Conservation (phyloP, 2,113 vertebrate genomes). For the Columbina picui region DNA sequence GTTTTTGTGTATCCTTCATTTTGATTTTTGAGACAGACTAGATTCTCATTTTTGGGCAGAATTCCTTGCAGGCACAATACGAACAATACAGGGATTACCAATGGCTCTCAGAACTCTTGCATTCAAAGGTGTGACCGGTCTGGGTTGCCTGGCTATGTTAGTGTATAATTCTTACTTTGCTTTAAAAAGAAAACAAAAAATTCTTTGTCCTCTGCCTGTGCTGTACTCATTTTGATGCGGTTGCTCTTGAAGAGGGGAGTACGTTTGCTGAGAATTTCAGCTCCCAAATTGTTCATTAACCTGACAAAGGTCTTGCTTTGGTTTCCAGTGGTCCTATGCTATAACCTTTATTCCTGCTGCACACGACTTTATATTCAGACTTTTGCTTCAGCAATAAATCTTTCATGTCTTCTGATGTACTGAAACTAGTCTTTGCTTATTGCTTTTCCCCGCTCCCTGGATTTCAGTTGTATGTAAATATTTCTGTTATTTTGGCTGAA, state of each 20-base stretch:
- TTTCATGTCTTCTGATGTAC: not conserved
- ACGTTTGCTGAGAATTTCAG: not conserved
- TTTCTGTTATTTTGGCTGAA: not conserved
- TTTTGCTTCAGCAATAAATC: slow-evolving; percentile 63
- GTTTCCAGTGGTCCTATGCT: not conserved
- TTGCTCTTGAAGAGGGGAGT: not conserved
- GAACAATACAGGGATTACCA: not conserved
- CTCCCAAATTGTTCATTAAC: not conserved
- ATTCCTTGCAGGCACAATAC: not conserved
- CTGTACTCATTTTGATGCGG: not conserved
- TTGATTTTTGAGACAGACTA: not conserved
- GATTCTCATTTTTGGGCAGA: not conserved
- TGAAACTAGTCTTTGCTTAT: slow-evolving; percentile 1
- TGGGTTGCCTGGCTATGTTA: not conserved
- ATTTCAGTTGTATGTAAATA: not conserved
- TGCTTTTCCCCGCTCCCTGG: not conserved
- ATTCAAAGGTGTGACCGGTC: not conserved
- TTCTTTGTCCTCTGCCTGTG: not conserved
- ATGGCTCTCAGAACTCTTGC: not conserved
- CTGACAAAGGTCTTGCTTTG: not conserved
- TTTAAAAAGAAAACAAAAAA: not conserved
- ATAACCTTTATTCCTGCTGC: not conserved
- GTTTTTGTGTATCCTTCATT: not conserved
- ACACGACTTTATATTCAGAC: not conserved
- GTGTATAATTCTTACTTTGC: not conserved